Evolutionary conservation across 2,888 invertebrate species (phyloP), one percentile per base, ranked within the genome.

Genomic region (Eupithecia centaureata): DNA sequence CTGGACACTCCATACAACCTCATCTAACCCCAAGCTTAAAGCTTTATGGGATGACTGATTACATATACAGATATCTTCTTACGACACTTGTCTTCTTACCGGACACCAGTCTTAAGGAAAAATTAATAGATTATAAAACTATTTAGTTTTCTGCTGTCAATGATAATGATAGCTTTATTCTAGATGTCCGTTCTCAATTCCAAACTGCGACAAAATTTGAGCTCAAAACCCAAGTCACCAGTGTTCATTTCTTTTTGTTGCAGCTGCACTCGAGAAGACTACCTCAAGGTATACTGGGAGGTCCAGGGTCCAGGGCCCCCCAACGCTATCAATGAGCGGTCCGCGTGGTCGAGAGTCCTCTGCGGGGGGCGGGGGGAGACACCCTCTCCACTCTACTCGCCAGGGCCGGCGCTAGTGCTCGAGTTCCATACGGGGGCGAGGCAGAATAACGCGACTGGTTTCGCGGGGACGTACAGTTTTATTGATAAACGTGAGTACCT

Each of bases 241-340:
- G 10, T 22, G 22, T 47, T 25, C 13, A 27, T 32, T 57, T 57
- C 64, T 33, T 52, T 59, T 87, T 90, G 83, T 95, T 95, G 12
- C 95, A 97, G 97, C 77, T 97, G 97, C 85, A 92, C 94, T 68
- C 94, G 94, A 60, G 96, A 96, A 0, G 97, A 97, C 88, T 97
- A 95, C 88, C 88, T 97, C 75, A 96, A 97, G 88, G 94, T 97
- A 65, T 97, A 96, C 89, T 95, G 96, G 86, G 96, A 97, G 84
- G 94, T 97, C 72, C 96, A 96, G 79, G 94, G 94, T 0, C 95
- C 95, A 0, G 94, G 97, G 73, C 96, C 96, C 63, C 94, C 94
- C 69, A 95, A 95, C 0, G 94, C 94, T 30, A 95, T 97, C 80
- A 96, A 96, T 86, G 97, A 97, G 87, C 94, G 96, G 70, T 96